These are phyloP conservation scores for Gibbula magus DNA, from an alignment of 2,888 invertebrate genomes.

Conservation along the genomic window DNA sequence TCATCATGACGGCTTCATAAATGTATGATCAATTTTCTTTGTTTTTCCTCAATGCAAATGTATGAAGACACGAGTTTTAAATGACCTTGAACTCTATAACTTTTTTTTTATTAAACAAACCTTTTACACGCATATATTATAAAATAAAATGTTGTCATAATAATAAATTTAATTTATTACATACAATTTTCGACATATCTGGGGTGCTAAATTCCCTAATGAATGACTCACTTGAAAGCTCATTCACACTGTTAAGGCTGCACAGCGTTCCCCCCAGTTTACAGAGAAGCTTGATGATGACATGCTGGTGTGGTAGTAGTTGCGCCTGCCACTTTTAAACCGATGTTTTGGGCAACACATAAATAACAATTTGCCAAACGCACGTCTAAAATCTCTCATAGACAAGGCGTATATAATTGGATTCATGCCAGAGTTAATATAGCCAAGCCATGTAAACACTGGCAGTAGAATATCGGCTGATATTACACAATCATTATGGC, in stretches of 20 bases:
- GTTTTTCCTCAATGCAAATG: no score
- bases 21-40: no score
- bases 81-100: no score
- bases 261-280: conserved; percentile 45
- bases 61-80: no score
- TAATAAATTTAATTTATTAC: no score
- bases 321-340: conserved; percentile 44
- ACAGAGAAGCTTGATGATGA: conserved; percentile 62
- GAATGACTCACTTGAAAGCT: no score
- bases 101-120: no score
- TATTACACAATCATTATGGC: conserved; percentile 80
- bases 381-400: conserved; percentile 93
- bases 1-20: no score
- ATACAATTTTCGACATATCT: no score
- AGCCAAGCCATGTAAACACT: conserved; percentile 75
- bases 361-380: conserved; percentile 92
- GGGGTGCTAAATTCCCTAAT: no score
- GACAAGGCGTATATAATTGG: conserved; percentile 99
- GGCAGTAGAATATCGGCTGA: conserved; percentile 68
- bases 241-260: conserved; percentile 44
- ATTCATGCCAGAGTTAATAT: conserved; percentile 75
- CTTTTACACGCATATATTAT: no score
- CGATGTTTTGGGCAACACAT: conserved; percentile 67
- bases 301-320: conserved; percentile 49
- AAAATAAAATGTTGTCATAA: no score